Base-by-base conservation (phyloP, 2,113 vertebrate species). In the Butorides virescens region DNA sequence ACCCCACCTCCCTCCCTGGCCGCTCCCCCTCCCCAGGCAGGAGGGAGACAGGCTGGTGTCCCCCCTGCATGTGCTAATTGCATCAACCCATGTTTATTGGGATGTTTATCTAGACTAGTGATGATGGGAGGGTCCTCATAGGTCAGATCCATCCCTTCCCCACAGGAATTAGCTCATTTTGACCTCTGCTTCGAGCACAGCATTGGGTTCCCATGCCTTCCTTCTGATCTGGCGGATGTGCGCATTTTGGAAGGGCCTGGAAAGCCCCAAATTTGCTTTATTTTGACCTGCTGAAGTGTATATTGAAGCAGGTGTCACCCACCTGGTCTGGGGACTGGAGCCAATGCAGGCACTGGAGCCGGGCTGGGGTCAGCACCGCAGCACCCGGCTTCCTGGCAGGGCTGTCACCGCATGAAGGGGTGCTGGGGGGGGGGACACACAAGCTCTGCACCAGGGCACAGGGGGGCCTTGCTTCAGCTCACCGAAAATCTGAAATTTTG, bases 71-170 rank as follows among this genome's bases (percentile, higher is more conserved):
- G 88, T 81, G 87, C 66, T 94, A 96, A 96, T 96, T 97, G 78
- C 93, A 96, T 97, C 94, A 97, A 72, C 75, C 71, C 65, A 0
- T 96, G 96, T 95, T 96, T 92, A 96, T 93, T 94, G 94, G 92
- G 93, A 96, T 92, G 89, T 96, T 96, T 95, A 90, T 91, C 95
- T 94, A 74, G 21, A 39, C 70, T 92, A 19, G 90, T 1, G 4
- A 56, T 86, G 84, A 49, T 62, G 59, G 83, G 93, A 94, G 76
- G 63, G 29, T 85, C 55, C 77, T 67, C 70, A 32, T 4, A 37
- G 87, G 85, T 47, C 10, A 9, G 55, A 83, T 77, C 86, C 76
- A 29, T 76, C 82, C 55, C 47, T 61, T 92, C 79, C 77, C 88
- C 23, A 6, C 56, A 92, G 89, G 82, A 90, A 80, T 90, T n/a